These are phyloP conservation scores for Lophotis ruficrista DNA, from an alignment of 2,113 vertebrate species.

Conservation along the genomic window DNA sequence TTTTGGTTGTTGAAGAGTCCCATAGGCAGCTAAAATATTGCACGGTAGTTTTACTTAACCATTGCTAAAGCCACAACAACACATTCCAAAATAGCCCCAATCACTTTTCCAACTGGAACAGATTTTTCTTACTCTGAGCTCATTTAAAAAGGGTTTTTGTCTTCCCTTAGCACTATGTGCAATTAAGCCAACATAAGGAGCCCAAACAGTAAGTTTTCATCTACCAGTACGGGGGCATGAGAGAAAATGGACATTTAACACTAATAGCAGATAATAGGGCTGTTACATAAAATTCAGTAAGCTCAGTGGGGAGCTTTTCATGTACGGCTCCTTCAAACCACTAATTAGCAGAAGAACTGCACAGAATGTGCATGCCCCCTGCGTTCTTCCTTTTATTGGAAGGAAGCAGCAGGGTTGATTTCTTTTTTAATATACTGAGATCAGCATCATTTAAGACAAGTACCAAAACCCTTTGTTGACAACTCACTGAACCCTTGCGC, in stretches of 20 bases:
- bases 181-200: background rate
- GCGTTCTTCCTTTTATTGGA: background rate
- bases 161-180: background rate
- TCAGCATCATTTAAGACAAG: background rate
- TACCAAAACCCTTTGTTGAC: background rate
- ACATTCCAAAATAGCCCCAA: background rate
- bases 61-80: background rate
- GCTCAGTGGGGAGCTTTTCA: slow-evolving; percentile 33
- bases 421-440: background rate
- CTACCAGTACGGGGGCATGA: background rate
- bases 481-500: background rate
- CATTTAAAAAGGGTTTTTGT: background rate
- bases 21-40: background rate
- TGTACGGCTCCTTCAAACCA: background rate
- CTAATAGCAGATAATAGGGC: slow-evolving; percentile 61
- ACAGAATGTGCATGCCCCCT: background rate
- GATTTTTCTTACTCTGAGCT: slow-evolving; percentile 1
- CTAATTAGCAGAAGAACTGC: slow-evolving; percentile 44
- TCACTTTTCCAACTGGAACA: background rate
- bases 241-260: slow-evolving; percentile 49
- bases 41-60: background rate
- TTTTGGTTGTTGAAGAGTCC: background rate
- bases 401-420: background rate
- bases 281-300: slow-evolving; percentile 28
- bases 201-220: background rate